A percentile compares a stretch with the other conserved stretches of the same genome.
Evolutionary conservation across 2,888 invertebrate genomes (phyloP).

Genomic region (Rhynchonema sp.): DNA sequence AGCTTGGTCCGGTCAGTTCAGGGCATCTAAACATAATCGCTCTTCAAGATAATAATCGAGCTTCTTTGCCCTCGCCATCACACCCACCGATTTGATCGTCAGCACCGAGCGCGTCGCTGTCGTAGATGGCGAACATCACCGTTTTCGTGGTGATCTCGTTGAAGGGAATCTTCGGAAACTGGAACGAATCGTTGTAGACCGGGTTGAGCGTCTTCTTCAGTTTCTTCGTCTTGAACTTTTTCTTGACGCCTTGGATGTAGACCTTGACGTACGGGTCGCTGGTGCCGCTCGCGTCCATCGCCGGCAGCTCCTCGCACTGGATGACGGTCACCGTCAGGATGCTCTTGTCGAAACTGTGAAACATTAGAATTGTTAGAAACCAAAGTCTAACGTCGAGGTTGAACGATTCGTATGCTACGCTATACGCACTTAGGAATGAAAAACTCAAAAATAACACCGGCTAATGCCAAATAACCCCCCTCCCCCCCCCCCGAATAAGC

Average conservation of each 20-base stretch:
- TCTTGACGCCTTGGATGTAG: constrained; percentile 88
- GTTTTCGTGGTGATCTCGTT: constrained; percentile 97
- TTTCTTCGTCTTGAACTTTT: constrained; percentile 95
- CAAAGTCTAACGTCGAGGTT: too few species aligned
- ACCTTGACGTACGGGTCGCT: constrained; percentile 91
- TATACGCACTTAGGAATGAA: too few species aligned
- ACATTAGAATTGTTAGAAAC: too few species aligned
- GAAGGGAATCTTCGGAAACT: constrained; percentile 70
- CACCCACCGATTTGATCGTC: constrained; percentile 86
- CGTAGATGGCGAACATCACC: constrained; percentile 88
- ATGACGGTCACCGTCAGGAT: constrained; percentile 25
- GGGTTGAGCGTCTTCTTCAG: constrained; percentile 92
- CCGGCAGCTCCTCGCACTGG: constrained; percentile 87
- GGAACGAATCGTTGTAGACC: constrained; percentile 91
- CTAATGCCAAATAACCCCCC: too few species aligned
- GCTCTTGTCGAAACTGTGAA: constrained; percentile 2
- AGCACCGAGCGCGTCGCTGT: constrained; percentile 96
- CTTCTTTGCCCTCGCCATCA: not conserved
- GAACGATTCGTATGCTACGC: too few species aligned
- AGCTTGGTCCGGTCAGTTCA: not conserved
- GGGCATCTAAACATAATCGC: not conserved
- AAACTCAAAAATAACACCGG: too few species aligned
- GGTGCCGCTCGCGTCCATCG: constrained; percentile 90
- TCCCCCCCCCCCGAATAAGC: too few species aligned
- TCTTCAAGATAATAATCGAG: not conserved